Evolutionary conservation across 2,888 invertebrate genomes (phyloP), one percentile per base, ranked within the genome.

Genomic region (Andrena fulva): DNA sequence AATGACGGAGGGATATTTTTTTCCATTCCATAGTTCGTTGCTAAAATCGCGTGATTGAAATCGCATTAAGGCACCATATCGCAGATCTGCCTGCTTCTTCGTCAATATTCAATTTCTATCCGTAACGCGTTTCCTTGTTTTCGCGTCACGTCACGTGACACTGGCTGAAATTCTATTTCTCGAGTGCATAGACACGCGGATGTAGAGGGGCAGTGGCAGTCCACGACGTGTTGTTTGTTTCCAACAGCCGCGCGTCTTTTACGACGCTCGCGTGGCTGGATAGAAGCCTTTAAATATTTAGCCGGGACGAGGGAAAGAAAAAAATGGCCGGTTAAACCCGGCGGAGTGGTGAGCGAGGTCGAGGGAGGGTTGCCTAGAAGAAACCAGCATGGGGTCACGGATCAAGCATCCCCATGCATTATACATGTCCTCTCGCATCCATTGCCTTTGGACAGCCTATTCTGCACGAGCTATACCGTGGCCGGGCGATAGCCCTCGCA

Each of bases 221-320:
- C 16, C 31, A 3, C 8, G 3, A 12, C 35, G 59, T 12, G 16
- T 8, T 4, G 5, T 24, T 33, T 42, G 24, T 68, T 60, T 42
- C 35, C 5, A 20, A 27, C 20, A 35, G 16, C 60, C 54, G 31
- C 31, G n/a, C 66, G n/a, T 10, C 67, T 31, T 71, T 78, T 71
- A 60, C 70, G 70, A 33, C 60, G 66, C 35, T 12, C 60, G 3
- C 29, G 50, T 10, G 62, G 56, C 63, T 27, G 70, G 84, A 84
- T 90, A 88, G 90, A 86, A 89, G 86, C 86, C 80, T 85, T 87
- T 89, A 89, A 91, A 91, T 89, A 91, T 91, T 90, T 89, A 89
- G 83, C 59, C 63, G 62, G 74, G 54, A 71, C 31, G 12, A 24
- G 63, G 48, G 76, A 54, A 52, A 62, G 67, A 71, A 79, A 81